phyloP scores from a whole-genome alignment of 2,113 vertebrate genomes.

The Paedocypris sp. region DNA sequence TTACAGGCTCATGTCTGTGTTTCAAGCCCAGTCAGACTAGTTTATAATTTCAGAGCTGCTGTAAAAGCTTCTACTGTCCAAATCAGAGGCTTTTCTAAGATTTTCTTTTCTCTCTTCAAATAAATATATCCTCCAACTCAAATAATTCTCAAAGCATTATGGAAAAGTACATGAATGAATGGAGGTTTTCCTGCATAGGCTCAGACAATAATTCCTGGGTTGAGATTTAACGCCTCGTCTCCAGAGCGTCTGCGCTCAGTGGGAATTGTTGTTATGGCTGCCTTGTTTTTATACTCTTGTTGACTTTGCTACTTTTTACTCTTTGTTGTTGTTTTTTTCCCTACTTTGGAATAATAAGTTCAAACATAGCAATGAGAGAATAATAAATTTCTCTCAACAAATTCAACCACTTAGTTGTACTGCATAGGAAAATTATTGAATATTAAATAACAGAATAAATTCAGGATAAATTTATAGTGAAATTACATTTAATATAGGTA shows the following conservation, averaged over 20 bases:
- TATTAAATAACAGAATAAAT: no score
- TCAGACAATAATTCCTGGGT: conserved; percentile 8
- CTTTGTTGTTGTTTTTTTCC: no score
- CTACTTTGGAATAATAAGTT: no score
- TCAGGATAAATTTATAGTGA: no score
- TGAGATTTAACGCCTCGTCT: conserved; percentile 23
- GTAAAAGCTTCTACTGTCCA: conserved; percentile 4
- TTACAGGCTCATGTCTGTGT: conserved; percentile 8
- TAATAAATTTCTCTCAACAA: no score
- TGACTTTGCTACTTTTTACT: conserved; percentile 20
- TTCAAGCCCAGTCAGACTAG: conserved; percentile 23
- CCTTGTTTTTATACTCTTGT: conserved; percentile 26
- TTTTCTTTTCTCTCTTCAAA: conserved; percentile 4
- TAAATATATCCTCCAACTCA: conserved; percentile 25
- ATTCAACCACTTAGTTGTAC: no score
- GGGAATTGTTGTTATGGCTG: conserved; percentile 32
- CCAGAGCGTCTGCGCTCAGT: conserved; percentile 15
- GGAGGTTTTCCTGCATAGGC: conserved; percentile 1
- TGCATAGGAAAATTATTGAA: no score
- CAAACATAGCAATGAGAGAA: no score
- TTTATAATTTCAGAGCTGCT: conserved; percentile 19
- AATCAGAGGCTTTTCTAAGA: conserved; percentile 20
- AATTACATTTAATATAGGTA: no score
- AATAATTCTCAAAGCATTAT: conserved; percentile 24
- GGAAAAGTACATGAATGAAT: conserved; percentile 13